Percentiles rank a stretch among this genome's conserved stretches.
Conservation (phyloP, 2,888 invertebrate species). For the Limenitis camilla region DNA sequence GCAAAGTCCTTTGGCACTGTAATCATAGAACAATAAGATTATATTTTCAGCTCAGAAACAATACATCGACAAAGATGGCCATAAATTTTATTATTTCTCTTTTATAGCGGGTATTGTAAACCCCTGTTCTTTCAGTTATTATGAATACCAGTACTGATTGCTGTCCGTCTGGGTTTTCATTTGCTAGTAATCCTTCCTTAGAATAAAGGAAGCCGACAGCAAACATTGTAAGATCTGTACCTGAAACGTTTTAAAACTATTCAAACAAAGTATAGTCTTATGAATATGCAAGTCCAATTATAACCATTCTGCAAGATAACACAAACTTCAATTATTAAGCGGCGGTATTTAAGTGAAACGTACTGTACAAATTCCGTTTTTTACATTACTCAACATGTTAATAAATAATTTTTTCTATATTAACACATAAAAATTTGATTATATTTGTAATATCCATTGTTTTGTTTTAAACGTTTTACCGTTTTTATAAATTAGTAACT, state of each 20-base stretch:
- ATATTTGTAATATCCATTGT: too few species aligned
- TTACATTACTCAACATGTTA: too few species aligned
- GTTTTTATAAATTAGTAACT: too few species aligned
- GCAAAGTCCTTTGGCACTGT: conserved; percentile 19
- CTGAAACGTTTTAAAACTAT: conserved; percentile 31
- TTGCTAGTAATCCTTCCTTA: conserved; percentile 13
- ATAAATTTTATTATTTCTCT: conserved; percentile 52
- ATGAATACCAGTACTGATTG: conserved; percentile 27
- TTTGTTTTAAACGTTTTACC: too few species aligned
- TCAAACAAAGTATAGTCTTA: conserved; percentile 24
- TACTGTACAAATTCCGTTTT: too few species aligned
- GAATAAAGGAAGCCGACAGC: conserved; percentile 33
- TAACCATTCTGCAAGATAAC: not conserved
- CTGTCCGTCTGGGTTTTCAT: conserved; percentile 9
- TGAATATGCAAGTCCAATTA: conserved; percentile 33
- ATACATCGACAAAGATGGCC: conserved; percentile 39
- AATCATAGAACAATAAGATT: conserved; percentile 39
- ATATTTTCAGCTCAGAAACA: conserved; percentile 37
- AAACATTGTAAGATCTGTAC: conserved; percentile 26
- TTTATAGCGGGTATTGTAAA: conserved; percentile 41
- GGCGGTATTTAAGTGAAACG: too few species aligned
- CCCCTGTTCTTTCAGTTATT: conserved; percentile 32
- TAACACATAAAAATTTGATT: too few species aligned
- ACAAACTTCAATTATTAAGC: not conserved
- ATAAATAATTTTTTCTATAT: too few species aligned